Conservation (phyloP, 37 sponge, comb jelly and placozoan genomes). For the Hexactinellida sp. region DNA sequence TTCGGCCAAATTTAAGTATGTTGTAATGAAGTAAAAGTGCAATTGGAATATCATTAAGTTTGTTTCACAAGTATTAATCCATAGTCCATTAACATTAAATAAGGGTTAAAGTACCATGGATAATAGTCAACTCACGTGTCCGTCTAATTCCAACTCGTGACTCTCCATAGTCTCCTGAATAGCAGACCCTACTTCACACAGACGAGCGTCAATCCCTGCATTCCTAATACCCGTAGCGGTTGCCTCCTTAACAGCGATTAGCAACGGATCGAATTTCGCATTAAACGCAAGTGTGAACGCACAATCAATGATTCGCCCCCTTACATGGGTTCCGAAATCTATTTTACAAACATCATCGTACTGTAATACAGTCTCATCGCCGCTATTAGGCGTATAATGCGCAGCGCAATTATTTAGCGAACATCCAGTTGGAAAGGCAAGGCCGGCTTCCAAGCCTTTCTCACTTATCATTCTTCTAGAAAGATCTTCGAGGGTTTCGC, state of each 20-base stretch:
- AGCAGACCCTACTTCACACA: slow-evolving; percentile 86
- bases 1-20: no score
- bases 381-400: slow-evolving; percentile 97
- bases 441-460: slow-evolving; percentile 75
- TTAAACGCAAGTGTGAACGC: slow-evolving; percentile 98
- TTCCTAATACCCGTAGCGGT: slow-evolving; percentile 80
- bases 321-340: slow-evolving; percentile 95
- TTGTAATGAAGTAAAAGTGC: no score
- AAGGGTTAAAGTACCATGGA: no score
- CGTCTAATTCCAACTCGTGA: slow-evolving; percentile 88
- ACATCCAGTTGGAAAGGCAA: slow-evolving; percentile 96
- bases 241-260: slow-evolving; percentile 81
- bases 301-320: slow-evolving; percentile 82
- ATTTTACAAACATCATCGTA: slow-evolving; percentile 97
- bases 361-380: slow-evolving; percentile 81
- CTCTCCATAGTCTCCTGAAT: slow-evolving; percentile 99
- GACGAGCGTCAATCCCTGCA: slow-evolving; percentile 87
- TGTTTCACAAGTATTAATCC: no score
- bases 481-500: slow-evolving; percentile 66
- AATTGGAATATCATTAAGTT: no score
- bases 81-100: no score
- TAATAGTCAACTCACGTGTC: slow-evolving; percentile 13
- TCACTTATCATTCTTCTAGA: slow-evolving; percentile 68
- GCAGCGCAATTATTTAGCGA: slow-evolving; percentile 96
- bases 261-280: slow-evolving; percentile 68